These are phyloP conservation scores for Rhagologus leucostigma DNA, from an alignment of 2,113 vertebrate genomes.

Conservation along the genomic window DNA sequence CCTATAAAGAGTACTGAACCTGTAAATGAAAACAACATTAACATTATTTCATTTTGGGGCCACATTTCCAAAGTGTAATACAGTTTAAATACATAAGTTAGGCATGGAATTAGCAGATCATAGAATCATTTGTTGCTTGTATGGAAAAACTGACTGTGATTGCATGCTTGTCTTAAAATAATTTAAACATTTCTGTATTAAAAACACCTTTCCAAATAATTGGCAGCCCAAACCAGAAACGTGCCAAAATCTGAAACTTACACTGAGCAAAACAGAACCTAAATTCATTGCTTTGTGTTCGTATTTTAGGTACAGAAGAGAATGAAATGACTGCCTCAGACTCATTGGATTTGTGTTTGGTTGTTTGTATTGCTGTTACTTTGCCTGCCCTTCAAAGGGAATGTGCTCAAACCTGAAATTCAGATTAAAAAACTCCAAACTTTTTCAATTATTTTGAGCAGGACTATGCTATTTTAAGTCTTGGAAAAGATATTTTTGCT, in stretches of 20 bases:
- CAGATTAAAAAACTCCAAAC: not conserved
- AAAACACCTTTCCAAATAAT: not conserved
- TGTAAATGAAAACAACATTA: constrained; percentile 63
- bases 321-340: not conserved
- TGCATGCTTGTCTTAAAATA: not conserved
- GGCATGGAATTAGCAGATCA: not conserved
- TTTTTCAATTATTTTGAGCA: not conserved
- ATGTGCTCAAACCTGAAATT: not conserved
- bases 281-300: not conserved
- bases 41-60: not conserved
- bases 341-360: not conserved
- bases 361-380: not conserved
- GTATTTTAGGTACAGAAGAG: not conserved
- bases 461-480: not conserved
- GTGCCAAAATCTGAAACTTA: not conserved
- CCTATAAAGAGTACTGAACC: constrained; percentile 87
- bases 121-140: not conserved
- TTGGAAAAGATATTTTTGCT: not conserved
- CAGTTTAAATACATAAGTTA: not conserved
- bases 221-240: not conserved
- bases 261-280: not conserved
- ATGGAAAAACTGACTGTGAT: not conserved
- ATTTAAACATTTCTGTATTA: not conserved
- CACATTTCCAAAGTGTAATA: not conserved
- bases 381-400: not conserved